Evolutionary conservation across 2,888 invertebrate species (phyloP).

Genomic region (Dorcus hopei): DNA sequence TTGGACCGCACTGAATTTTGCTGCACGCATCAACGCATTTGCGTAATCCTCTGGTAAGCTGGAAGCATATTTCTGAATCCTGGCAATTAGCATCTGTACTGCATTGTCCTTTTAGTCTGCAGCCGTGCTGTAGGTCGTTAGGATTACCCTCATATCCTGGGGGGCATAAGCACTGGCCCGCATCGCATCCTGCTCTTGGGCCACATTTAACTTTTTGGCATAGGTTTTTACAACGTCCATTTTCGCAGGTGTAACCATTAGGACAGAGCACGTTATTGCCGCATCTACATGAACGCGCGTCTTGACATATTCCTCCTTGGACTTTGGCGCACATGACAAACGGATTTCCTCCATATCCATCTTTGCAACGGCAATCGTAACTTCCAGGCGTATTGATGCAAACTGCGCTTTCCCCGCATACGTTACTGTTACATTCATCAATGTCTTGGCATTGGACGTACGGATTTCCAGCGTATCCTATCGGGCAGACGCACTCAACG

Average conservation of each 20-base stretch:
- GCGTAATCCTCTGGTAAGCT: slow-evolving; percentile 71
- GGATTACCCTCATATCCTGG: slow-evolving; percentile 76
- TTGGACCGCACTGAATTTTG: slow-evolving; percentile 86
- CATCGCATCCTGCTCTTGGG: slow-evolving; percentile 76
- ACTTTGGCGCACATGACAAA: slow-evolving; percentile 76
- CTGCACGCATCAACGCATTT: slow-evolving; percentile 86
- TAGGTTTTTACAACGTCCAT: slow-evolving; percentile 70
- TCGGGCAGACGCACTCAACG: slow-evolving; percentile 78
- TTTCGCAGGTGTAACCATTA: slow-evolving; percentile 70
- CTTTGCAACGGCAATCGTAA: slow-evolving; percentile 86
- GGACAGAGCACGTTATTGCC: slow-evolving; percentile 71
- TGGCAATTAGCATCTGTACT: slow-evolving; percentile 78
- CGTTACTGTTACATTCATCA: slow-evolving; percentile 74
- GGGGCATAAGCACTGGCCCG: slow-evolving; percentile 76
- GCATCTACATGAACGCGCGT: slow-evolving; percentile 69
- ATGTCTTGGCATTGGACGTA: slow-evolving; percentile 82
- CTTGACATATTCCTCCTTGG: slow-evolving; percentile 66
- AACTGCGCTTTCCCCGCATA: slow-evolving; percentile 80
- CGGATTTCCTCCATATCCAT: slow-evolving; percentile 82
- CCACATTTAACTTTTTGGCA: slow-evolving; percentile 77
- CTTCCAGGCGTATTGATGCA: slow-evolving; percentile 88
- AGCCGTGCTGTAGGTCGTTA: slow-evolving; percentile 66
- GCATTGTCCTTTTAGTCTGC: slow-evolving; percentile 72
- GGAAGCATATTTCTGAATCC: slow-evolving; percentile 84
- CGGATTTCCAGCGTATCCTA: slow-evolving; percentile 83